phyloP scores from a whole-genome alignment of 2,888 invertebrate genomes.

The Antheraea assamensis region DNA sequence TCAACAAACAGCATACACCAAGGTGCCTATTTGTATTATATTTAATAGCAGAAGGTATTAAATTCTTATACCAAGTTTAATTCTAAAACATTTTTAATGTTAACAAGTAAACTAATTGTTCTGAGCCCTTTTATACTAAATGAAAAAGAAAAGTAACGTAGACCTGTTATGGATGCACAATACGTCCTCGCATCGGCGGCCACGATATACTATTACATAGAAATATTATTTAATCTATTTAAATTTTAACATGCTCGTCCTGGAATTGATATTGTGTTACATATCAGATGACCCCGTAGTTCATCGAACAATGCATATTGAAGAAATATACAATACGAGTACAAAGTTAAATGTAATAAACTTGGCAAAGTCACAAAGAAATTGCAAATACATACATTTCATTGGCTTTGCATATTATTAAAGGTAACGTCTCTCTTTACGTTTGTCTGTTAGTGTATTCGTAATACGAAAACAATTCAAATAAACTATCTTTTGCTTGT shows the following conservation, averaged over 20 bases:
- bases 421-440: too few relatives aligned
- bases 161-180: background rate
- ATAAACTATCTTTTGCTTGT: too few relatives aligned
- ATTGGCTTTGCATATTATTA: background rate
- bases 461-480: too few relatives aligned
- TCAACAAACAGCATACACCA: too few relatives aligned
- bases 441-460: too few relatives aligned
- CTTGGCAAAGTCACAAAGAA: slow-evolving; percentile 1
- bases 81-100: background rate
- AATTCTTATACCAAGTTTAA: too few relatives aligned
- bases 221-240: slow-evolving; percentile 8
- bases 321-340: background rate
- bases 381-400: background rate
- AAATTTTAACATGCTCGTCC: slow-evolving; percentile 19
- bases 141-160: background rate
- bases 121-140: background rate
- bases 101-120: background rate
- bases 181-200: background rate
- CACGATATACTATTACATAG: slow-evolving; percentile 17
- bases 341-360: slow-evolving; percentile 1
- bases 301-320: slow-evolving; percentile 8
- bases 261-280: slow-evolving; percentile 9
- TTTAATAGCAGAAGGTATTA: too few relatives aligned
- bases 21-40: too few relatives aligned
- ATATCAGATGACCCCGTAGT: slow-evolving; percentile 11